Evolutionary conservation across 2,888 invertebrate genomes (phyloP).

Genomic region (Notodromas monacha): DNA sequence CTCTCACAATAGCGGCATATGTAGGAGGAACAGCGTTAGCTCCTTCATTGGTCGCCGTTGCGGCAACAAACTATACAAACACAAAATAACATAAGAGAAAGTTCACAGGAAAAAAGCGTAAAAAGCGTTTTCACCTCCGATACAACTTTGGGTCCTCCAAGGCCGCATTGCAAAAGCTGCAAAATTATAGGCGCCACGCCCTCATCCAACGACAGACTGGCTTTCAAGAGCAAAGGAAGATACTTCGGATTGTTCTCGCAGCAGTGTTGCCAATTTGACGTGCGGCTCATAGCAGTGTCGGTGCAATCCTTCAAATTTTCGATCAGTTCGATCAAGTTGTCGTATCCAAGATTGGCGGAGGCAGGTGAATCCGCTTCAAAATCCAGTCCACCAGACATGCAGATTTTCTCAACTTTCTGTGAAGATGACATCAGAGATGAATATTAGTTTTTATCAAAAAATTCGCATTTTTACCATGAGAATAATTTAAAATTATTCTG

Average conservation of each 20-base stretch:
- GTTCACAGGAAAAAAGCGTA: no score
- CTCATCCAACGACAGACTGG: conserved; percentile 57
- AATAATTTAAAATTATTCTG: no score
- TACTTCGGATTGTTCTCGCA: conserved; percentile 42
- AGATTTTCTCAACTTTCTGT: not conserved
- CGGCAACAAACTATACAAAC: no score
- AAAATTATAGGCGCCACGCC: conserved; percentile 60
- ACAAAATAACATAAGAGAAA: no score
- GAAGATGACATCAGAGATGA: not conserved
- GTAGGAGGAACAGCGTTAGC: no score
- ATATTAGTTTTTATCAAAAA: no score
- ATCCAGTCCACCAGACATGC: conserved; percentile 12
- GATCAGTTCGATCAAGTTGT: conserved; percentile 65
- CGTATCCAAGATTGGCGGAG: conserved; percentile 28
- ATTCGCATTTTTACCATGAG: no score
- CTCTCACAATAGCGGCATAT: no score
- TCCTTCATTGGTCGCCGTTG: no score
- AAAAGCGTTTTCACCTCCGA: conserved; percentile 1
- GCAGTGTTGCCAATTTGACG: conserved; percentile 78
- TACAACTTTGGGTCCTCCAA: conserved; percentile 22
- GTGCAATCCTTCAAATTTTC: conserved; percentile 77
- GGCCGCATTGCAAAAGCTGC: conserved; percentile 56
- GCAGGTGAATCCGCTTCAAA: conserved; percentile 5
- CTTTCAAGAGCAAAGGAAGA: conserved; percentile 38
- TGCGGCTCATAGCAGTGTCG: conserved; percentile 62